Evolutionary conservation across 2,113 vertebrate genomes (phyloP).

Genomic region (Papio anubis): DNA sequence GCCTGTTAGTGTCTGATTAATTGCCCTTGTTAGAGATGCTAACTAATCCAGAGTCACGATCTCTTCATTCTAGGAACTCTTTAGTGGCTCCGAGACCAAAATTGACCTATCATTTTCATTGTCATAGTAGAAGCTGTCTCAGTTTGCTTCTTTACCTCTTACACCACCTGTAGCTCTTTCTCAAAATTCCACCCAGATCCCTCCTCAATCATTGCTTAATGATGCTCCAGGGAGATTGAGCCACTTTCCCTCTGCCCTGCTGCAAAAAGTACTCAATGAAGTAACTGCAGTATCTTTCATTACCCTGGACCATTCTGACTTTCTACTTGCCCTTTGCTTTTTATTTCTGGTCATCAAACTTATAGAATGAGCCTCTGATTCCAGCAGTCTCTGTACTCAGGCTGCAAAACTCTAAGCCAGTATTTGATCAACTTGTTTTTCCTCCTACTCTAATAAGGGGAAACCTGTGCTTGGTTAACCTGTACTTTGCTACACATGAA

Average conservation of each 20-base stretch:
- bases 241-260: accelerated
- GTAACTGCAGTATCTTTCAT: background rate
- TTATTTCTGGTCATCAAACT: background rate
- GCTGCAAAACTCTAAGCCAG: background rate
- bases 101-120: background rate
- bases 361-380: background rate
- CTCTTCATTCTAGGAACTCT: background rate
- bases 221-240: no score
- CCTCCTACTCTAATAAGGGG: no score
- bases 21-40: constrained; percentile 39
- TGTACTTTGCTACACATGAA: background rate
- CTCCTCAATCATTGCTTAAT: background rate
- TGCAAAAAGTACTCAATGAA: background rate
- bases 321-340: background rate
- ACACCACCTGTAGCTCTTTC: background rate
- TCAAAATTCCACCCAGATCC: background rate
- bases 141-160: background rate
- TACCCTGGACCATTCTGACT: accelerated
- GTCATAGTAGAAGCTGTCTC: background rate
- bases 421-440: background rate
- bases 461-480: no score
- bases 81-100: background rate
- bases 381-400: background rate
- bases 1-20: constrained; percentile 56
- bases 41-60: background rate